A percentile compares a stretch with the other conserved stretches of the same genome.
Evolutionary conservation across 2,113 vertebrate genomes (phyloP).

Genomic region (Nothoprocta pentlandii): DNA sequence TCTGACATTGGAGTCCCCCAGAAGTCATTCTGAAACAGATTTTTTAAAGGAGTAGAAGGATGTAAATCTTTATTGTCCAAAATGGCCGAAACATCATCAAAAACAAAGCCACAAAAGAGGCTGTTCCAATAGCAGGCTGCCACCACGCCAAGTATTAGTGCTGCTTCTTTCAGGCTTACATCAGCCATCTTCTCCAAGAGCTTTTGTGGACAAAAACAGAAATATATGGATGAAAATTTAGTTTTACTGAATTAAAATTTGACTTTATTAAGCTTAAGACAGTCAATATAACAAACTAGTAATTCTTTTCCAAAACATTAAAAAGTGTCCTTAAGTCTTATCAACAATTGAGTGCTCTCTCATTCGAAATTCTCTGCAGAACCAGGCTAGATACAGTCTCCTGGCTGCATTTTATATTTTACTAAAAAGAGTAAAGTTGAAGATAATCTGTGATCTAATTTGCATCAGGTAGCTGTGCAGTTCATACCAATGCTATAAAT

Average conservation of each 20-base stretch:
- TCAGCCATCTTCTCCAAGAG: conserved; percentile 87
- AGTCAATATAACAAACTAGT: background rate
- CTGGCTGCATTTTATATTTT: background rate
- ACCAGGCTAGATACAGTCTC: background rate
- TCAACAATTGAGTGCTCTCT: background rate
- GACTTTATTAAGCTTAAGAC: background rate
- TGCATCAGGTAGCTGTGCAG: background rate
- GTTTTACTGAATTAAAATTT: background rate
- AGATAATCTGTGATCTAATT: background rate
- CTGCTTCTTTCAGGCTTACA: conserved; percentile 89
- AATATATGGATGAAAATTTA: background rate
- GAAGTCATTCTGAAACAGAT: conserved; percentile 97
- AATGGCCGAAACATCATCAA: conserved; percentile 98
- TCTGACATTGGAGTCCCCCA: conserved; percentile 99
- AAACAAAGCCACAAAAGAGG: conserved; percentile 94
- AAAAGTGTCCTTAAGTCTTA: background rate
- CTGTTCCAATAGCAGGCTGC: conserved; percentile 97
- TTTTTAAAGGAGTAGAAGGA: conserved; percentile 91
- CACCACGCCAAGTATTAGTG: conserved; percentile 89
- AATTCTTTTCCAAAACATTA: background rate
- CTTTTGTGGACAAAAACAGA: conserved; percentile 75
- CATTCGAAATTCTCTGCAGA: background rate
- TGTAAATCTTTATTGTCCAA: conserved; percentile 98
- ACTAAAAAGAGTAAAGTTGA: background rate
- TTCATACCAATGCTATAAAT: background rate